Conservation (phyloP, 2,113 vertebrate genomes). For the Bos taurus region DNA sequence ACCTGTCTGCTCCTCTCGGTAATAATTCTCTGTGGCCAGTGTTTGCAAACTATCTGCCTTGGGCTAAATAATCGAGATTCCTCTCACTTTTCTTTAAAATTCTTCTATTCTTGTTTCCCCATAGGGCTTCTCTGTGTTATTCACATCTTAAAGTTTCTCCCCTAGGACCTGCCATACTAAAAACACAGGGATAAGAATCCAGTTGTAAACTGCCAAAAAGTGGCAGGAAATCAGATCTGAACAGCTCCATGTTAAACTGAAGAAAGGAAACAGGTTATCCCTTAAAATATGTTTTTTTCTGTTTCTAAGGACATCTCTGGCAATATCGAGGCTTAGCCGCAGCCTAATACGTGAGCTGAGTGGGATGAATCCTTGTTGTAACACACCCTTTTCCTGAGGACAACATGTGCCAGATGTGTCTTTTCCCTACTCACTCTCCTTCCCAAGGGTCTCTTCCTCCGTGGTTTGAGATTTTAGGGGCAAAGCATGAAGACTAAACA, state of each 20-base stretch:
- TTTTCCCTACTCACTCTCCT: neutral
- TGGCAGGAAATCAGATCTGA: neutral
- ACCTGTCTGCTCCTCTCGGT: neutral
- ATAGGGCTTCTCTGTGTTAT: neutral
- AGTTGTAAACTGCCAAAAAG: neutral
- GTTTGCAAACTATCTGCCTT: neutral
- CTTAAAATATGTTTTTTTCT: neutral
- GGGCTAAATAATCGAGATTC: neutral
- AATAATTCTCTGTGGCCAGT: neutral
- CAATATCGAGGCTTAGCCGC: neutral
- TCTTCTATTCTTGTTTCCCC: neutral
- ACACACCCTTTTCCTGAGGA: neutral
- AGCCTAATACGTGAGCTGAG: neutral
- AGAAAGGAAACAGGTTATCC: conserved; percentile 19
- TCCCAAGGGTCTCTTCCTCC: neutral
- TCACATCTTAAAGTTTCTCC: neutral
- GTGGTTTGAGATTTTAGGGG: conserved; percentile 8
- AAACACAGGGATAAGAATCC: neutral
- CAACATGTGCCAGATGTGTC: neutral
- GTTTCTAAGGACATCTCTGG: neutral
- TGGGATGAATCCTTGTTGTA: neutral
- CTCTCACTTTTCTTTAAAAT: conserved; percentile 15
- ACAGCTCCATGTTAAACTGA: neutral
- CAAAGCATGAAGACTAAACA: neutral
- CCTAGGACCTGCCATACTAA: neutral